Evolutionary conservation across 1,140 invertebrate species (phyloP).

Genomic region (Heliothis subflexa): DNA sequence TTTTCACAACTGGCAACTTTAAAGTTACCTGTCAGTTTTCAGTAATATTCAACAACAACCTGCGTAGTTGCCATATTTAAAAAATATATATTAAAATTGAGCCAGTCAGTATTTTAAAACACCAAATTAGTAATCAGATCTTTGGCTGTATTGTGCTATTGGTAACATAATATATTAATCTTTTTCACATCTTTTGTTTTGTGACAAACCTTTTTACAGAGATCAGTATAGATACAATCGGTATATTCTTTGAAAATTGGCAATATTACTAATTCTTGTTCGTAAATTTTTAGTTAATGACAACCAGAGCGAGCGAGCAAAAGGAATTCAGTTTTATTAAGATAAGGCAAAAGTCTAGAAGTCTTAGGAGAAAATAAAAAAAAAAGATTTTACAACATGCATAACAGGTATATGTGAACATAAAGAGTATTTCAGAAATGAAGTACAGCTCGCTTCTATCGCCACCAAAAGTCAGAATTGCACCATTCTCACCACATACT

Average conservation of each 20-base stretch:
- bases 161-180: slow-evolving; percentile 21
- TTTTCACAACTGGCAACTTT: too few species aligned
- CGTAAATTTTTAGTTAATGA: too few species aligned
- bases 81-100: slow-evolving; percentile 13
- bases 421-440: too few species aligned
- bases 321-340: background rate
- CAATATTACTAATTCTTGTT: background rate
- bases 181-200: background rate
- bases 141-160: slow-evolving; percentile 3
- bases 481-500: too few species aligned
- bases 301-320: too few species aligned
- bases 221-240: background rate
- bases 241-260: background rate
- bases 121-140: slow-evolving; percentile 20
- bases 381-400: too few species aligned
- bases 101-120: slow-evolving; percentile 5
- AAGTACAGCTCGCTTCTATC: too few species aligned
- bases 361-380: too few species aligned
- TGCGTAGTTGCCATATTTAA: background rate
- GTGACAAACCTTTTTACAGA: background rate
- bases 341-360: too few species aligned
- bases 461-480: too few species aligned
- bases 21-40: too few species aligned
- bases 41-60: background rate
- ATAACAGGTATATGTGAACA: too few species aligned